These are phyloP conservation scores for Desoria tigrina DNA, from an alignment of 2,888 invertebrate species.

Conservation along the genomic window DNA sequence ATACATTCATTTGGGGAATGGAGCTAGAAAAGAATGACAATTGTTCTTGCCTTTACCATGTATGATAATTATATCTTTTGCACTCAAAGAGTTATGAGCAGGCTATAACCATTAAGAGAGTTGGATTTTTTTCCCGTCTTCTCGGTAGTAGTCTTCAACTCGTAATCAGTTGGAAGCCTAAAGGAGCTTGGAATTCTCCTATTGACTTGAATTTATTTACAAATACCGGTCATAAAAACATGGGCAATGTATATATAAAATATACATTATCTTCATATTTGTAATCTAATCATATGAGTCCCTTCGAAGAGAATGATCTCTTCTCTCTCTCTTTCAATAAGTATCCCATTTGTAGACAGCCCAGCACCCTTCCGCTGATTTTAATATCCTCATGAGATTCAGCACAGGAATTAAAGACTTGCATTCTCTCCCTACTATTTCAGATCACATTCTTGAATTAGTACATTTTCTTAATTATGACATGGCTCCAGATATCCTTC, in stretches of 20 bases:
- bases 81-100: conserved; percentile 49
- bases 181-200: too few relatives aligned
- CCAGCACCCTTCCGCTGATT: conserved; percentile 14
- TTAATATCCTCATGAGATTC: conserved; percentile 14
- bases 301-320: too few relatives aligned
- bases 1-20: conserved; percentile 36
- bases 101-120: conserved; percentile 50
- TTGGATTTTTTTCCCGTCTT: conserved; percentile 43
- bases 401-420: conserved; percentile 6
- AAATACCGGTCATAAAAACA: too few relatives aligned
- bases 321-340: conserved; percentile 1
- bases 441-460: too few relatives aligned
- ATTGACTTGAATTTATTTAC: too few relatives aligned
- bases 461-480: too few relatives aligned
- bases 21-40: conserved; percentile 12
- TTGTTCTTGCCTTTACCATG: conserved; percentile 39
- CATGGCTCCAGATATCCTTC: too few relatives aligned
- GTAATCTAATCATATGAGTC: too few relatives aligned
- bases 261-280: too few relatives aligned
- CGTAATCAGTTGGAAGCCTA: too few relatives aligned
- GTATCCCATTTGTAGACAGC: conserved; percentile 23
- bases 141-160: too few relatives aligned
- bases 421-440: background rate
- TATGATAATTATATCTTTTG: conserved; percentile 53
- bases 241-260: too few relatives aligned